Base-by-base conservation (phyloP, 2,113 vertebrate species). In the Uria lomvia region DNA sequence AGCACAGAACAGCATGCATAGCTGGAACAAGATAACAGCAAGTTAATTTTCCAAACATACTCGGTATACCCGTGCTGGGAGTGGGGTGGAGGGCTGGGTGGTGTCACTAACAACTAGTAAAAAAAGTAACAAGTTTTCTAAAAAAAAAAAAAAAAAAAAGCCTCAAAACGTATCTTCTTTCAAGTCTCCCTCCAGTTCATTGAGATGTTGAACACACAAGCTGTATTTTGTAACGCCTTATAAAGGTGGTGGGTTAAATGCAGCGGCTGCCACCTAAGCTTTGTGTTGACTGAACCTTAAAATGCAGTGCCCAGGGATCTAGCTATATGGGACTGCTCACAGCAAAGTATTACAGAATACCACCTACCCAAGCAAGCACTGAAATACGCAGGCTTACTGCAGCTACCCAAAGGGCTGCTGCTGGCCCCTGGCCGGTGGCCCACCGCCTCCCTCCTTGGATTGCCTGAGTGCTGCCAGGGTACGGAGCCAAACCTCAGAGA, bases 401-500 rank as follows among this genome's bases (percentile, higher is more conserved):
- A 40, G 14, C 19, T 12, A 12, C 17, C 8, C 7, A 1, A 24
- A 59, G 19, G 3, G 10, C 32, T 40, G 1, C 18, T 63, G 29
- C 19, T 66, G 30, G 40, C 18, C 21, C 4, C 29, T 2, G 8
- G 38, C 17, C 4, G 4, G 38, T 12, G 13, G 38, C 18, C 18
- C 7, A 5, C 59, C 36, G 26, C n/a, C 32, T 18, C 26, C 8
- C 40, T 38, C 22, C 40, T 38, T 13, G 7, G 18, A 29, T 4
- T 0, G 1, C 9, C n/a, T 3, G 0, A 21, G 19, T 2, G 0
- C 42, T 43, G 5, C 30, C 7, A 6, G 36, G 30, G 20, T 27
- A 50, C 1, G 1, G 27, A 87, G 40, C 23, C 75, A 42, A 56
- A 50, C 17, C 15, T 11, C 55, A 62, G 52, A 60, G 15, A 32